Evolutionary conservation across 2,888 invertebrate species (phyloP).

Genomic region (Pristionchus japonicus): DNA sequence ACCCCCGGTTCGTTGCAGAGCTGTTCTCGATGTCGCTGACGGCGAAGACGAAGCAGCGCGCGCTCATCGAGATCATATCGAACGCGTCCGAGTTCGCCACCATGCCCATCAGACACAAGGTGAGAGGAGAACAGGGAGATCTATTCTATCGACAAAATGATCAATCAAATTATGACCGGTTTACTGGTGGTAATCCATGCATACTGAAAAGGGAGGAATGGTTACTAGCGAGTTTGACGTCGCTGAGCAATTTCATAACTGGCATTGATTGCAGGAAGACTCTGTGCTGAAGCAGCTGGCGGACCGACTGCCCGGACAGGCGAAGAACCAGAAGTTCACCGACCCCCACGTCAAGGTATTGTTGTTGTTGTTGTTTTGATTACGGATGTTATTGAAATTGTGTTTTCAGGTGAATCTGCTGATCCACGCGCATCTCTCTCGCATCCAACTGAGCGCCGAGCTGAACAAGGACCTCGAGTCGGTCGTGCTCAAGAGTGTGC

Average conservation of each 20-base stretch:
- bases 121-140: background rate
- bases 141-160: no score
- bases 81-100: constrained; percentile 96
- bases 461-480: constrained; percentile 83
- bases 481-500: constrained; percentile 82
- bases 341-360: constrained; percentile 93
- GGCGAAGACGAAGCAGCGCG: constrained; percentile 96
- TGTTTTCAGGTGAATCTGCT: constrained; percentile 84
- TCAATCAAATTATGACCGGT: no score
- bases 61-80: constrained; percentile 95
- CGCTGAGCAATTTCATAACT: background rate
- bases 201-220: no score
- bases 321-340: constrained; percentile 86
- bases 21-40: constrained; percentile 96
- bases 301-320: constrained; percentile 81
- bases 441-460: constrained; percentile 94
- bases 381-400: background rate
- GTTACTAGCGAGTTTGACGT: no score
- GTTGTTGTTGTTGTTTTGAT: background rate
- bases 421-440: constrained; percentile 93
- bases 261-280: constrained; percentile 82
- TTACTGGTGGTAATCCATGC: no score
- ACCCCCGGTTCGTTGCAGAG: constrained; percentile 80
- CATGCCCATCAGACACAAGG: constrained; percentile 90
- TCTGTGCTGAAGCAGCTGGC: constrained; percentile 82